Evolutionary conservation across 92 coral and sea anemone genomes (phyloP), one percentile per base, ranked within the genome.

Genomic region (Virgularia gustaviana): DNA sequence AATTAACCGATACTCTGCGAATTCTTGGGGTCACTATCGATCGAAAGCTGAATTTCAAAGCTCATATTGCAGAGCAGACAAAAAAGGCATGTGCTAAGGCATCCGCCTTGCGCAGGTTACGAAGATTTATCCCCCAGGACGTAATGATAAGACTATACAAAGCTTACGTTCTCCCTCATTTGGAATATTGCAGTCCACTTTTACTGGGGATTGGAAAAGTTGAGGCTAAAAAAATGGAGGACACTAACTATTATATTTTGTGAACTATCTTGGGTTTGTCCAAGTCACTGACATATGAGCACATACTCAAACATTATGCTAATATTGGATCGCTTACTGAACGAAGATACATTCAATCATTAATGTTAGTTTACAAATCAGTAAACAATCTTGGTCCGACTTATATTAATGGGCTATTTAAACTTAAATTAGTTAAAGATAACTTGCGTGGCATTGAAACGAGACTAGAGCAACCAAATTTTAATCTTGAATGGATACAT

Each of bases 11-110:
- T 10, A 80, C 51, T 63, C 31, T 73, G 68, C 65, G 47, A 59
- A 80, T 80, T 53, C 81, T 79, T 58, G 84, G 84, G 56, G 84
- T 79, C 38, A 23, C 79, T 19, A 39, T 72, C 45, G 65, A 79
- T 49, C 36, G 37, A 68, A 68, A 41, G 34, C 28, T 68, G 54
- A 76, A 34, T 13, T 76, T 76, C 35, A 76, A 76, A 45, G 37
- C 57, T 29, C 61, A 78, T 36, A 49, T 78, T 63, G 38, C 34
- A 43, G 74, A 52, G 1, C 63, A 57, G 63, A 25, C 29, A 19
- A 57, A 57, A 36, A 57, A 57, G 63, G 63, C 63, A 4, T 67
- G 57, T 67, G 74, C 74, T 20, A 67, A 67, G 57, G 31, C 59
- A 42, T 45, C 31, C 29, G 74, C 74, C 16, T 39, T 67, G 35